A percentile compares a stretch with the other conserved stretches of the same genome.
These are phyloP conservation scores for Drosophila subsilvestris DNA, from an alignment of 2,888 invertebrate genomes.

Conservation along the genomic window DNA sequence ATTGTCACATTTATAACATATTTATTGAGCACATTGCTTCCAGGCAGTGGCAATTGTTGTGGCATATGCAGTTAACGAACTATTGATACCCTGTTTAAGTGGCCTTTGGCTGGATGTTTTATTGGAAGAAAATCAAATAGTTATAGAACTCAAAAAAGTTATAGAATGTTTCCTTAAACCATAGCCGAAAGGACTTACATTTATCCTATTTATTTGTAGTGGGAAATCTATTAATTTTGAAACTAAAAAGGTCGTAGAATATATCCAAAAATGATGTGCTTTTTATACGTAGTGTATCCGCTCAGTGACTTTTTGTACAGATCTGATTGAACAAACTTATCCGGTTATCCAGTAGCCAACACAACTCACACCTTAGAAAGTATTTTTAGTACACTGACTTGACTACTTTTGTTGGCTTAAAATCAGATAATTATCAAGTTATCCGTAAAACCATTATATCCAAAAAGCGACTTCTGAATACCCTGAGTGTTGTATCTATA, in stretches of 20 bases:
- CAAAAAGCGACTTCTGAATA: neutral
- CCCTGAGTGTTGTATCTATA: neutral
- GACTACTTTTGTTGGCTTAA: neutral
- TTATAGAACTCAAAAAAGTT: too few species aligned
- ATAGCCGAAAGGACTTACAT: too few species aligned
- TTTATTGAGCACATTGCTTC: conserved; percentile 55
- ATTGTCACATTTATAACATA: conserved; percentile 69
- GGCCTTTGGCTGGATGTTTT: too few species aligned
- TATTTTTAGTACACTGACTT: neutral
- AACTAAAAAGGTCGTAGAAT: too few species aligned
- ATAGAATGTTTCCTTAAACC: too few species aligned
- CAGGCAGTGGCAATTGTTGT: neutral
- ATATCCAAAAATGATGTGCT: too few species aligned
- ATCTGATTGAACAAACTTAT: neutral
- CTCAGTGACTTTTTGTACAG: neutral
- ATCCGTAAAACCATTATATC: neutral
- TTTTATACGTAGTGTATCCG: too few species aligned
- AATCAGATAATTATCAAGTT: neutral
- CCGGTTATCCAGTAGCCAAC: neutral
- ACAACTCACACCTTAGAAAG: conserved; percentile 4
- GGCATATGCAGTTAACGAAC: neutral
- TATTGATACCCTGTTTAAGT: neutral
- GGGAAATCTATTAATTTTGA: neutral
- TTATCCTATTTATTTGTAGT: too few species aligned
- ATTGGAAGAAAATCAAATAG: too few species aligned